Conservation (phyloP, 2,888 invertebrate species). For the Hirtodrosophila cameraria region DNA sequence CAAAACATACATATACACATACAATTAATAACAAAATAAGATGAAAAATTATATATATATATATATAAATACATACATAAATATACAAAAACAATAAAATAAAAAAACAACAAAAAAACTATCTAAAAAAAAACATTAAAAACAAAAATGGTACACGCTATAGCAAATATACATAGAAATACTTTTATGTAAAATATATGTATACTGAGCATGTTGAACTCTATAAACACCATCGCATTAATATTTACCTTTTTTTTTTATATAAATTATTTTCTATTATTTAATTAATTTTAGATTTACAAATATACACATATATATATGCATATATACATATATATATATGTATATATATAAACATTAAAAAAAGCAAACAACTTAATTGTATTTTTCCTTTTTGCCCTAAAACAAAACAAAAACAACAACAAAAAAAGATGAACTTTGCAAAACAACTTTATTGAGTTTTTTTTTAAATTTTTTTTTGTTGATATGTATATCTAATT, state of each 20-base stretch:
- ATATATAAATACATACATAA: constrained; percentile 24
- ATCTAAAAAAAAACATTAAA: constrained; percentile 17
- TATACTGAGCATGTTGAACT: constrained; percentile 66
- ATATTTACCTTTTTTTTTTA: constrained; percentile 70
- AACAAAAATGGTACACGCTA: constrained; percentile 45
- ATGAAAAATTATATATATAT: constrained; percentile 21
- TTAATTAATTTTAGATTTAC: constrained; percentile 51
- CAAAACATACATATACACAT: constrained; percentile 33
- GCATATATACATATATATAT: constrained; percentile 38
- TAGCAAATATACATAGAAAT: constrained; percentile 13
- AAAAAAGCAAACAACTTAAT: constrained; percentile 21
- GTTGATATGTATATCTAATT: constrained; percentile 60
- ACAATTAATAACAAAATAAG: constrained; percentile 36
- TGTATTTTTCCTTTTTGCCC: constrained; percentile 38
- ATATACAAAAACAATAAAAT: constrained; percentile 13
- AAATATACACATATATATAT: constrained; percentile 41
- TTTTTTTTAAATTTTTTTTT: constrained; percentile 65
- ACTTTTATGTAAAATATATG: constrained; percentile 11
- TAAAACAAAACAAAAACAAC: constrained; percentile 2
- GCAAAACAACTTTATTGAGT: constrained; percentile 39
- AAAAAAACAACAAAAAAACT: constrained; percentile 12
- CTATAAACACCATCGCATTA: constrained; percentile 79
- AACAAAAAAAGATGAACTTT: constrained; percentile 6
- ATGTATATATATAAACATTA: constrained; percentile 36
- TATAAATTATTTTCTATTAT: constrained; percentile 75